Evolutionary conservation across 2,888 invertebrate genomes (phyloP), one percentile per base, ranked within the genome.

Genomic region (Galerucella pusilla): DNA sequence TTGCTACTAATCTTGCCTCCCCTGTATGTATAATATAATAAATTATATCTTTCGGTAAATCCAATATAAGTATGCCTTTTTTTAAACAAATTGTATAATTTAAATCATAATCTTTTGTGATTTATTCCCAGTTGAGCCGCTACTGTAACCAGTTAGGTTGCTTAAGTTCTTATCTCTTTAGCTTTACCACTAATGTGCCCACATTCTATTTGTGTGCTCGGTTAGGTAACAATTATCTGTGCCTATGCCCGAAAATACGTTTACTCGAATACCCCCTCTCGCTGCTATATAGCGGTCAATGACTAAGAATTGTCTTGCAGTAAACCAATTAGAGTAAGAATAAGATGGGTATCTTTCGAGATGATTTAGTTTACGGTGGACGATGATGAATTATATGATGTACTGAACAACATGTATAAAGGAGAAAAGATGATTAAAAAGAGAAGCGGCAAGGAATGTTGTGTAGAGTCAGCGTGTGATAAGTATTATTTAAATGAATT

Each of bases 181-280:
- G 77, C 79, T 81, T 75, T 52, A 78, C 80, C 80, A 75, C 79
- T 79, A 80, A 82, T 81, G 82, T 82, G 78, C 84, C 82, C 82
- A 83, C 82, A 82, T 81, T 78, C 78, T 78, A 78, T 65, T 54
- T 52, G 45, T 46, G 64, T 46, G 64, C 64, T 65, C 64, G 49
- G 74, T 60, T 67, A 52, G 72, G 76, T 82, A 81, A 81, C 80
- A 82, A 82, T 80, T 71, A 72, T 74, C 67, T 74, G 73, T 71
- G 74, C 59, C 75, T 70, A 76, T 73, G 71, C 69, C 68, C 75
- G 66, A 78, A 79, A 76, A 69, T 73, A 74, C 46, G 65, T 74
- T 64, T 69, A 49, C 68, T 71, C n/a, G 10, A 46, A 60, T 69
- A 20, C 46, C 52, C 45, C 25, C 12, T 65, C 46, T 28, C 11